phyloP scores from a whole-genome alignment of 1,140 invertebrate genomes.

The Tachypleus tridentatus region DNA sequence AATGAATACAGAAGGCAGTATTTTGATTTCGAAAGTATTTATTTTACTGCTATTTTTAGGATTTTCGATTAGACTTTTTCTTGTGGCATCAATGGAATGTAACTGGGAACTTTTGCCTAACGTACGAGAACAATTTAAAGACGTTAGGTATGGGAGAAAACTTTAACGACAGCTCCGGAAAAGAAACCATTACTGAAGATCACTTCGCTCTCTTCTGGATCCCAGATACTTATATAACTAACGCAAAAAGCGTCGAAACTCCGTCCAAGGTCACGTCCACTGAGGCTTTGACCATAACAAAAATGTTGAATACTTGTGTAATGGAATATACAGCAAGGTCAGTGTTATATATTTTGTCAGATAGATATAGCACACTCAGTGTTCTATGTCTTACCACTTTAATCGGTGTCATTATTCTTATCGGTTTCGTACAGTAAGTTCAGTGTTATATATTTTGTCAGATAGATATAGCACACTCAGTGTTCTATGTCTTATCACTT shows the following conservation, averaged over 20 bases:
- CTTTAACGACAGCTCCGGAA: background rate
- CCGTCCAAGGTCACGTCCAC: slow-evolving; percentile 10
- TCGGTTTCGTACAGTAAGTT: slow-evolving; percentile 10
- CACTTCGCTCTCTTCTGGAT: slow-evolving; percentile 50
- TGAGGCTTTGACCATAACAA: slow-evolving; percentile 3
- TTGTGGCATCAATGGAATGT: slow-evolving; percentile 10
- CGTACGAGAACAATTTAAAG: background rate
- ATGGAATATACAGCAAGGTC: slow-evolving; percentile 12
- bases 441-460: too few species aligned
- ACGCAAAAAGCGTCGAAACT: slow-evolving; percentile 58
- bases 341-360: too few species aligned
- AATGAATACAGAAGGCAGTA: too few species aligned
- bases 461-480: too few species aligned
- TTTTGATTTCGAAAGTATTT: too few species aligned
- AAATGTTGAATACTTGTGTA: slow-evolving; percentile 1
- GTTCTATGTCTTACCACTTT: too few species aligned
- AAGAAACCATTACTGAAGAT: slow-evolving; percentile 6
- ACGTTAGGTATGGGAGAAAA: background rate
- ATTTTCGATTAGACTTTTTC: slow-evolving; percentile 16
- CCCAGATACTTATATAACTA: slow-evolving; percentile 71
- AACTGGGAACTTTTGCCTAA: background rate
- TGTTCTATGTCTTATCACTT: too few species aligned
- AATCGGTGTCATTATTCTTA: too few species aligned
- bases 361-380: too few species aligned
- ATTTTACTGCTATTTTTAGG: background rate